A percentile compares a stretch with the other conserved stretches of the same genome.
Conservation (phyloP, 2,797 vertebrate genomes). For the Sebastes vulpes region DNA sequence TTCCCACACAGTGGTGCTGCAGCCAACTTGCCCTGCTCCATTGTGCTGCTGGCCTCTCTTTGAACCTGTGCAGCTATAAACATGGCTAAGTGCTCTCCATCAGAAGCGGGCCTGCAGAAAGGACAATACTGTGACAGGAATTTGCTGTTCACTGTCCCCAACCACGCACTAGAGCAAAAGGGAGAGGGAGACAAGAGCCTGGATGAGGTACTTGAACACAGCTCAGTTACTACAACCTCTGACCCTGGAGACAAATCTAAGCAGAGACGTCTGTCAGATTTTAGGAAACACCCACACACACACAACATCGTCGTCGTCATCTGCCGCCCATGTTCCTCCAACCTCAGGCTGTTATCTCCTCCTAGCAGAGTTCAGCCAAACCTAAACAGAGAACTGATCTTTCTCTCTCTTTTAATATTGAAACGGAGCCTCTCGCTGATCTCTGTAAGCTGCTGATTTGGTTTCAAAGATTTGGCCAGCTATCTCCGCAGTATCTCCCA, state of each 20-base stretch:
- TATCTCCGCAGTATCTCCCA: constrained; percentile 77
- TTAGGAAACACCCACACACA: constrained; percentile 16
- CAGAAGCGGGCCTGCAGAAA: constrained; percentile 70
- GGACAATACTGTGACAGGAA: constrained; percentile 83
- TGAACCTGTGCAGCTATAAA: constrained; percentile 84
- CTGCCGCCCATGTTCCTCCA: constrained; percentile 46
- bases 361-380: constrained; percentile 54
- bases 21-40: constrained; percentile 68
- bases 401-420: constrained; percentile 77
- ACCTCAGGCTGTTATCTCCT: constrained; percentile 46
- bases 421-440: constrained; percentile 67
- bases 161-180: constrained; percentile 49
- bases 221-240: constrained; percentile 62
- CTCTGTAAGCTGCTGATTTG: constrained; percentile 76
- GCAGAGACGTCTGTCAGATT: constrained; percentile 41
- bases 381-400: constrained; percentile 72
- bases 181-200: constrained; percentile 30
- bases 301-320: constrained; percentile 3
- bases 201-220: constrained; percentile 63
- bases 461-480: constrained; percentile 79
- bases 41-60: constrained; percentile 83
- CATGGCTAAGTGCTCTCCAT: constrained; percentile 81
- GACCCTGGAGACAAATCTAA: constrained; percentile 54
- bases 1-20: constrained; percentile 74
- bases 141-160: constrained; percentile 67